Evolutionary conservation across 2,797 vertebrate species (phyloP).

Genomic region (Erethizon dorsatum): DNA sequence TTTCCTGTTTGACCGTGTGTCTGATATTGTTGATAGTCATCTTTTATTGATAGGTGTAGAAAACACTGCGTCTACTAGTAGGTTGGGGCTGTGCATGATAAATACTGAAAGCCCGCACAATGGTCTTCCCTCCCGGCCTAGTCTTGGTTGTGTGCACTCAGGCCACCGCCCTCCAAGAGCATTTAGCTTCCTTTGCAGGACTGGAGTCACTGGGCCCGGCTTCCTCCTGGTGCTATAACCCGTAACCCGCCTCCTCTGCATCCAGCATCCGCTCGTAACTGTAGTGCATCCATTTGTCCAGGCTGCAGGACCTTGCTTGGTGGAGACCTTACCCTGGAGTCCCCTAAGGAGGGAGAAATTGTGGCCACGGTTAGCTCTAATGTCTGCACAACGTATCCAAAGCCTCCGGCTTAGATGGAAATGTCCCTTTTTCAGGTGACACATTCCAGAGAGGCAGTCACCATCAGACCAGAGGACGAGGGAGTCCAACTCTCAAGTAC

Average conservation of each 20-base stretch:
- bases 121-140: too few species aligned
- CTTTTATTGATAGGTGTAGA: background rate
- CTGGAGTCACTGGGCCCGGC: background rate
- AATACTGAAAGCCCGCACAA: background rate
- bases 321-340: background rate
- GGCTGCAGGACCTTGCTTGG: background rate
- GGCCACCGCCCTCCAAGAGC: background rate
- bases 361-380: background rate
- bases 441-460: background rate
- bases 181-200: background rate
- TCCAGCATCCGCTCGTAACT: background rate
- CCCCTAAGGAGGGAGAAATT: background rate
- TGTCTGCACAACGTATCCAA: background rate
- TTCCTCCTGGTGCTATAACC: background rate
- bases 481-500: background rate
- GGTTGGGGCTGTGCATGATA: background rate
- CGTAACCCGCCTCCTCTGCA: fast-evolving
- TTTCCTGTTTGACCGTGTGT: background rate
- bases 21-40: background rate
- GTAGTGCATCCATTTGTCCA: fast-evolving
- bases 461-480: background rate
- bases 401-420: background rate
- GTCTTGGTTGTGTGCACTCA: background rate
- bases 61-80: background rate
- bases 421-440: background rate